Evolutionary conservation across 2,797 vertebrate genomes (phyloP).

Genomic region (Mallotus villosus): DNA sequence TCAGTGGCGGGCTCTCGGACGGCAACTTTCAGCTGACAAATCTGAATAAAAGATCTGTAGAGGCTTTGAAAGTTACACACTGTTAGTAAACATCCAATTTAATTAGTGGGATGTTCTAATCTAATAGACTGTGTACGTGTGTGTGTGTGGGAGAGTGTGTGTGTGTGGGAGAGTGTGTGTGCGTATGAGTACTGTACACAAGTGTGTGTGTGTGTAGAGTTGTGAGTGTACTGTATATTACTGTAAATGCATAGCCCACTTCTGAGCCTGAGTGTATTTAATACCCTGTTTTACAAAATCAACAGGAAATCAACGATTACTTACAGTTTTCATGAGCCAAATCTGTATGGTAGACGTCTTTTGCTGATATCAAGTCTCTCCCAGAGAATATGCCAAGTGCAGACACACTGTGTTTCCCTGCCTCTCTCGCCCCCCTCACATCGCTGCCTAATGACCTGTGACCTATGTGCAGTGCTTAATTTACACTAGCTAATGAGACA

Average conservation of each 20-base stretch:
- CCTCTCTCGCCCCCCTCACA: background rate
- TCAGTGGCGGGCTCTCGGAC: slow-evolving; percentile 38
- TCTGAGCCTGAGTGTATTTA: too few relatives aligned
- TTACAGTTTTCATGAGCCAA: too few relatives aligned
- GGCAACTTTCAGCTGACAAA: slow-evolving; percentile 54
- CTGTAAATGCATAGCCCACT: too few relatives aligned
- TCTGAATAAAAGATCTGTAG: slow-evolving; percentile 60
- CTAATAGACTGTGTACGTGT: slow-evolving; percentile 16
- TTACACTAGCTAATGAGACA: slow-evolving; percentile 61
- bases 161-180: background rate
- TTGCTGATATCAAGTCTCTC: background rate
- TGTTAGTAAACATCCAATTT: slow-evolving; percentile 59
- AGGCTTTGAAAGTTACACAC: slow-evolving; percentile 57
- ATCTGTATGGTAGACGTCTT: too few relatives aligned
- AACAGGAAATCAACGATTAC: too few relatives aligned
- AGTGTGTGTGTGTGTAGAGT: background rate
- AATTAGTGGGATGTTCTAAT: slow-evolving; percentile 54
- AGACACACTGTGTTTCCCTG: background rate
- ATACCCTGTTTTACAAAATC: too few relatives aligned
- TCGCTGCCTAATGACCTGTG: slow-evolving; percentile 37
- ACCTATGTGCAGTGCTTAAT: slow-evolving; percentile 41
- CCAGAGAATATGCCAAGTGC: background rate
- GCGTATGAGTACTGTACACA: slow-evolving; percentile 19
- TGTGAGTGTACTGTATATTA: background rate
- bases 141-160: slow-evolving; percentile 24